Evolutionary conservation across 2,888 invertebrate genomes (phyloP).

Genomic region (Germaria angustata): DNA sequence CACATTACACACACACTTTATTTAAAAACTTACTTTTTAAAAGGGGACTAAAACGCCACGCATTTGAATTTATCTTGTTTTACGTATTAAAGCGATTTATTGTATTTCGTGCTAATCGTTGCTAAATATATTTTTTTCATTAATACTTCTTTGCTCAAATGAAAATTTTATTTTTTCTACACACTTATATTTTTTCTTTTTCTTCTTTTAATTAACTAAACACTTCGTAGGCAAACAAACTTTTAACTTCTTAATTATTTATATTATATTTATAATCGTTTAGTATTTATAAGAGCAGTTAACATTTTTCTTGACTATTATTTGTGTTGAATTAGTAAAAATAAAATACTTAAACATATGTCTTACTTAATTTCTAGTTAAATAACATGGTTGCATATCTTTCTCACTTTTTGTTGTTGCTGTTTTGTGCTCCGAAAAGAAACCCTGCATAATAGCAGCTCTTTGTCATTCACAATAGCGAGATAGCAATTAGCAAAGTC

Average conservation of each 20-base stretch:
- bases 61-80: slow-evolving; percentile 38
- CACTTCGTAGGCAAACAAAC: slow-evolving; percentile 6
- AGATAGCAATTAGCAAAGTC: background rate
- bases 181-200: slow-evolving; percentile 9
- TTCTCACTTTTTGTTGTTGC: no score
- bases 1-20: slow-evolving; percentile 36
- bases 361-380: background rate
- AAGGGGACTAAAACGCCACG: slow-evolving; percentile 47
- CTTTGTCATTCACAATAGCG: background rate
- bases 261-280: slow-evolving; percentile 11
- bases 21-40: background rate
- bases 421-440: no score
- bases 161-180: background rate
- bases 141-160: background rate
- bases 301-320: slow-evolving; percentile 40
- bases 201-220: background rate
- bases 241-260: background rate
- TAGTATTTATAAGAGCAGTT: background rate
- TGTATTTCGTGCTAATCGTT: slow-evolving; percentile 21
- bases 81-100: background rate
- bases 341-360: slow-evolving; percentile 33
- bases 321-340: slow-evolving; percentile 41
- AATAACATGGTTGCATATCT: slow-evolving; percentile 3
- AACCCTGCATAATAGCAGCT: background rate
- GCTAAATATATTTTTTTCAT: background rate